Evolutionary conservation across 92 coral and sea anemone species (phyloP).

Genomic region (Desmophyllum pertusum): DNA sequence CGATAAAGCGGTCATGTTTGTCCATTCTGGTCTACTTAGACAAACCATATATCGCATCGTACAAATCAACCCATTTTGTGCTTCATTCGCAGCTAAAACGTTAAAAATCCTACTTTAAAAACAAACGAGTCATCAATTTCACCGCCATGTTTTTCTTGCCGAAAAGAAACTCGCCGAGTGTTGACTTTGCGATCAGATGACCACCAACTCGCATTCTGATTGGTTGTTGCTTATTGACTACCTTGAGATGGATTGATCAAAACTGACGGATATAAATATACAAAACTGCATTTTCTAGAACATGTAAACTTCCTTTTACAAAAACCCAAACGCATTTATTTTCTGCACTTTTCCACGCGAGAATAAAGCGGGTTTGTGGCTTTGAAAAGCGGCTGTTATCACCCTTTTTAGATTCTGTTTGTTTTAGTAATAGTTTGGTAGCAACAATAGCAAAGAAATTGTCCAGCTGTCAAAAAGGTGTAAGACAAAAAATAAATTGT

Average conservation of each 20-base stretch:
- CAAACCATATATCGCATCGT: slow-evolving; percentile 42
- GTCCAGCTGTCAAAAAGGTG: slow-evolving; percentile 33
- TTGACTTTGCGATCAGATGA: slow-evolving; percentile 61
- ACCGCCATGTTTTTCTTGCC: slow-evolving; percentile 56
- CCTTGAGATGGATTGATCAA: slow-evolving; percentile 1
- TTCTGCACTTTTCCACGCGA: not conserved
- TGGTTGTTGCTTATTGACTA: slow-evolving; percentile 23
- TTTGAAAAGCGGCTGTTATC: slow-evolving; percentile 28
- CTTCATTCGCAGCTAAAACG: slow-evolving; percentile 24
- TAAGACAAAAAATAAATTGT: not conserved
- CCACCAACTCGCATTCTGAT: slow-evolving; percentile 23
- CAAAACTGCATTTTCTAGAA: not conserved
- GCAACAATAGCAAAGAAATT: slow-evolving; percentile 4
- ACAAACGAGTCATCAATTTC: slow-evolving; percentile 40
- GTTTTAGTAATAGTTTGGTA: slow-evolving; percentile 8
- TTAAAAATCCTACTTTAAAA: slow-evolving; percentile 43
- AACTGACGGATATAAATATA: slow-evolving; percentile 11
- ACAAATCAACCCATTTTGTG: slow-evolving; percentile 64
- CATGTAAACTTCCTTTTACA: not conserved
- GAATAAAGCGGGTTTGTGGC: not conserved
- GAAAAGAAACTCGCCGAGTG: slow-evolving; percentile 33
- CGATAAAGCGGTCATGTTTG: slow-evolving; percentile 68
- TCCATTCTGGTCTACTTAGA: slow-evolving; percentile 64
- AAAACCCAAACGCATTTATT: not conserved
- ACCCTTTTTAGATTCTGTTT: slow-evolving; percentile 32